Percentiles rank a stretch among this genome's conserved stretches.
phyloP scores from a whole-genome alignment of 2,113 vertebrate species.

The Ranitomeya imitator region DNA sequence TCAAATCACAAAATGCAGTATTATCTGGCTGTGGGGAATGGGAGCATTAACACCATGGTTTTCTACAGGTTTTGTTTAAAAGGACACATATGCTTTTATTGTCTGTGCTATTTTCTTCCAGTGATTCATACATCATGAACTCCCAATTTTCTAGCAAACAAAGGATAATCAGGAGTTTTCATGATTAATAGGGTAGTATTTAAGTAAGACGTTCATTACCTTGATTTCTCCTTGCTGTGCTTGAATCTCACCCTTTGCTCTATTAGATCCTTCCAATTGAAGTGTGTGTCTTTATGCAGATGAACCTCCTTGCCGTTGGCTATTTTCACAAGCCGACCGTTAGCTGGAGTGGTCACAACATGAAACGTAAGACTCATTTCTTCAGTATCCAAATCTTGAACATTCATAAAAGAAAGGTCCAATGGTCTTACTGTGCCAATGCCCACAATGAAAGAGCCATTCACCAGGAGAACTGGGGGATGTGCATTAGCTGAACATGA shows the following conservation, averaged over 20 bases:
- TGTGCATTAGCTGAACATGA: conserved; percentile 71
- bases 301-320: conserved; percentile 60
- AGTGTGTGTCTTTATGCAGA: conserved; percentile 71
- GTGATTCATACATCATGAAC: not conserved
- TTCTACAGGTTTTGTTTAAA: no score
- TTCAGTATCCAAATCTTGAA: conserved; percentile 64
- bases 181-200: not conserved
- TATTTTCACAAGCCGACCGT: conserved; percentile 74
- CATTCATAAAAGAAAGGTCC: conserved; percentile 69
- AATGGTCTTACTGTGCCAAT: conserved; percentile 76
- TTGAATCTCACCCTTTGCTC: conserved; percentile 75
- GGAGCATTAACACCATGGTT: no score
- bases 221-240: conserved; percentile 77
- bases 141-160: not conserved
- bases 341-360: conserved; percentile 74
- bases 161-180: not conserved
- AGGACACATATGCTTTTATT: no score
- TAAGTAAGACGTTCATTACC: conserved; percentile 69
- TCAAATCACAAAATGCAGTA: no score
- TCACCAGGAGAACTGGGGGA: conserved; percentile 67
- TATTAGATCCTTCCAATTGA: conserved; percentile 77
- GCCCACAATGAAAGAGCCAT: conserved; percentile 77
- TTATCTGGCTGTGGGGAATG: no score
- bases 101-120: not conserved
- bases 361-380: conserved; percentile 70